Conservation (phyloP, 2,888 invertebrate species). For the Nymphalis c-album region DNA sequence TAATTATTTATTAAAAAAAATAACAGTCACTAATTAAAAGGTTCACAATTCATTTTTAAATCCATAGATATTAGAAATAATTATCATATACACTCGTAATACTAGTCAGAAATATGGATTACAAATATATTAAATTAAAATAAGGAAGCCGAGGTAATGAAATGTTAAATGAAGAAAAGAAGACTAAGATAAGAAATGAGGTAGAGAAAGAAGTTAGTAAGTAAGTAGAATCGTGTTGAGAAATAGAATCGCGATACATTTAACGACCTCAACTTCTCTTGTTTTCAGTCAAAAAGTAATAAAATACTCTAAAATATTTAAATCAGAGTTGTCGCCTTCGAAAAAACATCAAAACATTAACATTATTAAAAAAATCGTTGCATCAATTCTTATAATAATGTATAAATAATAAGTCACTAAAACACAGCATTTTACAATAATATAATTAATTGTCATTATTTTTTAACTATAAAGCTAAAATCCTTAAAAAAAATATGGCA, state of each 20-base stretch:
- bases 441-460: background rate
- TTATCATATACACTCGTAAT: constrained; percentile 15
- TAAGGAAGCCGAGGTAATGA: constrained; percentile 73
- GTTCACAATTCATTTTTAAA: constrained; percentile 57
- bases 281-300: constrained; percentile 54
- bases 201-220: constrained; percentile 9
- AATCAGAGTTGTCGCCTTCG: constrained; percentile 13
- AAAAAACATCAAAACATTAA: constrained; percentile 21
- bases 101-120: constrained; percentile 44
- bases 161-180: constrained; percentile 49
- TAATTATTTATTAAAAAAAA: constrained; percentile 57
- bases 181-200: constrained; percentile 19
- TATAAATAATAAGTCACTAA: background rate
- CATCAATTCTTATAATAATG: constrained; percentile 2
- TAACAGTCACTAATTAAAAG: constrained; percentile 51
- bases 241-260: constrained; percentile 53
- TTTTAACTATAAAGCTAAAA: background rate
- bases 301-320: constrained; percentile 36
- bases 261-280: constrained; percentile 71
- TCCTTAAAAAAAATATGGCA: background rate
- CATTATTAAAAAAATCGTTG: constrained; percentile 19
- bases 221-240: constrained; percentile 8
- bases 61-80: constrained; percentile 53
- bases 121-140: constrained; percentile 54
- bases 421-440: background rate